A percentile compares a stretch with the other conserved stretches of the same genome.
Evolutionary conservation across 2,888 invertebrate species (phyloP).

Genomic region (Trachelus iudaicus): DNA sequence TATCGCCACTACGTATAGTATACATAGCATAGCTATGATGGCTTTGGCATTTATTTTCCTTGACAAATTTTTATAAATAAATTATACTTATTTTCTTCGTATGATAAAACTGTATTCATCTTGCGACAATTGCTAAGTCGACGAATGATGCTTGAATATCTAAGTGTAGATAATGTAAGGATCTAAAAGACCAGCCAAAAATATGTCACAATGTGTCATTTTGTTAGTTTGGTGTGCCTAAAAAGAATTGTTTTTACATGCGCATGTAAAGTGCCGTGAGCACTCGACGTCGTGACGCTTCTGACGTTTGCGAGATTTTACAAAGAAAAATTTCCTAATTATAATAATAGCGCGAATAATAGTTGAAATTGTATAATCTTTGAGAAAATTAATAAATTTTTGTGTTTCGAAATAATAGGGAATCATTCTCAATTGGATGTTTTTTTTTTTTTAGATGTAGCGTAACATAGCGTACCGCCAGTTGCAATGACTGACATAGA

Average conservation of each 20-base stretch:
- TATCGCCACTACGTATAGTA: not conserved
- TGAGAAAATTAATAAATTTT: not conserved
- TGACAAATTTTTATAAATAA: not conserved
- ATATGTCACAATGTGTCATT: not conserved
- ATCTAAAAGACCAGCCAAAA: not conserved
- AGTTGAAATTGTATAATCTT: not conserved
- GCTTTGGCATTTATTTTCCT: not conserved
- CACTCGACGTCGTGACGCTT: not conserved
- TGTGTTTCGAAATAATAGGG: not conserved
- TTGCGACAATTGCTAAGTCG: not conserved
- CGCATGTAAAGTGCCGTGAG: not conserved
- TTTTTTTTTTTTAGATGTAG: not conserved
- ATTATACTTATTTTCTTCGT: not conserved
- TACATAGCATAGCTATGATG: not conserved
- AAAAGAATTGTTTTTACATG: not conserved
- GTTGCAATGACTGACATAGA: not conserved
- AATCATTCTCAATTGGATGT: not conserved
- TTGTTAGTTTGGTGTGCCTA: not conserved
- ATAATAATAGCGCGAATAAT: not conserved
- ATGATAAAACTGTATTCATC: not conserved
- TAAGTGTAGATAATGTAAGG: not conserved
- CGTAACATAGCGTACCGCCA: not conserved
- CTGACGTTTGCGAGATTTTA: not conserved
- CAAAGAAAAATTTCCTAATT: not conserved
- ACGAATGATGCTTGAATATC: not conserved